phyloP scores from a whole-genome alignment of 1,140 invertebrate genomes.

The Agrypnia vestita region DNA sequence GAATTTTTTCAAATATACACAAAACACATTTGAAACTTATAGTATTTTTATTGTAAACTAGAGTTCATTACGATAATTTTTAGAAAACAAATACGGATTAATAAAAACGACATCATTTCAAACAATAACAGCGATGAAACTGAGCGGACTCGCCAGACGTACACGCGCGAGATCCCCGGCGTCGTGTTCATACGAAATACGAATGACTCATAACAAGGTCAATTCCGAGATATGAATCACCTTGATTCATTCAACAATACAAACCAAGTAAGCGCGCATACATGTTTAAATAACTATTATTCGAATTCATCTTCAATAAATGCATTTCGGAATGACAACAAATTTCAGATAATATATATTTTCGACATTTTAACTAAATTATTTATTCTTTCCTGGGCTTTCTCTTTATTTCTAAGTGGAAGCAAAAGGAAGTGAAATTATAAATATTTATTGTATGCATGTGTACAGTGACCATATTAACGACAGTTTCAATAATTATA shows the following conservation, averaged over 20 bases:
- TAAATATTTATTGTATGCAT: no score
- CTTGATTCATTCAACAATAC: conserved; percentile 48
- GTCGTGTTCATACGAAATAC: conserved; percentile 63
- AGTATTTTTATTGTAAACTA: conserved; percentile 10
- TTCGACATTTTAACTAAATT: no score
- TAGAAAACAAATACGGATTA: conserved; percentile 56
- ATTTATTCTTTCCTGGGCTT: no score
- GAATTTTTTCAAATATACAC: conserved; percentile 67
- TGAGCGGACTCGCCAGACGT: conserved; percentile 39
- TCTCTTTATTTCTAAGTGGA: no score
- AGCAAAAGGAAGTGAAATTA: no score
- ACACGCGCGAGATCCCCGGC: conserved; percentile 72
- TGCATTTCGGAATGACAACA: no score
- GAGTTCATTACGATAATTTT: conserved; percentile 26
- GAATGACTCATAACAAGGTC: conserved; percentile 75
- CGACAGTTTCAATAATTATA: no score
- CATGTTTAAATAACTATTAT: not conserved
- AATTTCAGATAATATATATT: no score
- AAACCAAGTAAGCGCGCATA: conserved; percentile 2
- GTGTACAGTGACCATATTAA: no score
- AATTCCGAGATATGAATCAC: conserved; percentile 75
- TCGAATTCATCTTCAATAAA: no score
- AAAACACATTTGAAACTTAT: conserved; percentile 60
- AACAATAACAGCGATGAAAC: conserved; percentile 40
- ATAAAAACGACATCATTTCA: conserved; percentile 32